Conservation (phyloP, 2,888 invertebrate species). For the Tetramorium bicarinatum region DNA sequence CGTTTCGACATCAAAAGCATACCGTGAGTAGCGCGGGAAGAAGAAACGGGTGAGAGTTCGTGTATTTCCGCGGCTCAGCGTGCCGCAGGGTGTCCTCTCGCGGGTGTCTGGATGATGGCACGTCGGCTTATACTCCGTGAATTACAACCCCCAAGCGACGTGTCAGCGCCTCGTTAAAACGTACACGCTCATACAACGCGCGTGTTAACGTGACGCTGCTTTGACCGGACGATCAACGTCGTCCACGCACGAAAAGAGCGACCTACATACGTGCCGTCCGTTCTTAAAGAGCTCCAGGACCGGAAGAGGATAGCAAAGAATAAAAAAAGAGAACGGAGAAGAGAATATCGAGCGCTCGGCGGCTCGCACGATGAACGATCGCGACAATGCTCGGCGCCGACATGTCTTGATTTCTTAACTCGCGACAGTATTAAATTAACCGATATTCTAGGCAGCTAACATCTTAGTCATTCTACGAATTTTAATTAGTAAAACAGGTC, state of each 20-base stretch:
- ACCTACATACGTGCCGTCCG: slow-evolving; percentile 38
- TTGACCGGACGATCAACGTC: slow-evolving; percentile 29
- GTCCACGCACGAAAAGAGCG: slow-evolving; percentile 18
- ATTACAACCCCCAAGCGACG: slow-evolving; percentile 65
- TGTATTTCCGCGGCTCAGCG: slow-evolving; percentile 62
- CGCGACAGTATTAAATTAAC: slow-evolving; percentile 33
- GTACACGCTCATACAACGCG: neutral
- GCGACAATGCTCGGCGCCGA: slow-evolving; percentile 58
- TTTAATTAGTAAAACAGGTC: neutral
- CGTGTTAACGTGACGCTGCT: slow-evolving; percentile 32
- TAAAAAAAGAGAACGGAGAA: neutral
- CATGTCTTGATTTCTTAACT: slow-evolving; percentile 53
- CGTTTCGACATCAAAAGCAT: slow-evolving; percentile 72
- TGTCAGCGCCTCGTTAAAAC: slow-evolving; percentile 70
- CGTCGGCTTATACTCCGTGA: slow-evolving; percentile 61
- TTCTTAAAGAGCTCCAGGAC: slow-evolving; percentile 8
- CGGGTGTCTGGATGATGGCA: slow-evolving; percentile 37
- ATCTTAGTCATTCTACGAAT: slow-evolving; percentile 3
- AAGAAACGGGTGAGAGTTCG: slow-evolving; percentile 57
- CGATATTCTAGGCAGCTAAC: neutral
- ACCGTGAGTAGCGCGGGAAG: slow-evolving; percentile 28
- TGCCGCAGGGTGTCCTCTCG: slow-evolving; percentile 53
- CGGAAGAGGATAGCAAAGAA: neutral
- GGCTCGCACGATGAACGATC: slow-evolving; percentile 61
- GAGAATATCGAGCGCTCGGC: slow-evolving; percentile 43